Evolutionary conservation across 2,888 invertebrate genomes (phyloP).

Genomic region (Tinea semifulvella): DNA sequence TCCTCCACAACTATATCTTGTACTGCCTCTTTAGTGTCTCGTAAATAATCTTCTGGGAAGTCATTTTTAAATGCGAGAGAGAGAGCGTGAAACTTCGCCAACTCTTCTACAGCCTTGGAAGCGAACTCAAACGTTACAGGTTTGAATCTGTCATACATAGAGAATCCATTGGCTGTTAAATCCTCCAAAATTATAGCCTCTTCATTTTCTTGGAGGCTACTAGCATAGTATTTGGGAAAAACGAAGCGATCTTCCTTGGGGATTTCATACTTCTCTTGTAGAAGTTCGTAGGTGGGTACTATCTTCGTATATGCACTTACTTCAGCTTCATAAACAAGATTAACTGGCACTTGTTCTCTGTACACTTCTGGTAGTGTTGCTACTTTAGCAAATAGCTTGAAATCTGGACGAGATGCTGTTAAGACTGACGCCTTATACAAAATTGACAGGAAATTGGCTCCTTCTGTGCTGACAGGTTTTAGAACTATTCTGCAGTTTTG

Average conservation of each 20-base stretch:
- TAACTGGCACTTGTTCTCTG: conserved; percentile 24
- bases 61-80: conserved; percentile 31
- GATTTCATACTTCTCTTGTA: conserved; percentile 19
- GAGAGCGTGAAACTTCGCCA: conserved; percentile 35
- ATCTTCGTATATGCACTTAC: conserved; percentile 14
- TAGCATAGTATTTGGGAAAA: conserved; percentile 22
- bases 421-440: conserved; percentile 24
- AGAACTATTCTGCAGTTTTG: background rate
- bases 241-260: conserved; percentile 16
- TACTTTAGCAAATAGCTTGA: conserved; percentile 37
- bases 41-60: conserved; percentile 28
- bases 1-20: conserved; percentile 15
- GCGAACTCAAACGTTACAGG: conserved; percentile 30
- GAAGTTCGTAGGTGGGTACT: background rate
- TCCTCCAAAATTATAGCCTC: conserved; percentile 28
- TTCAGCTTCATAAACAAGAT: conserved; percentile 15
- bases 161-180: conserved; percentile 26
- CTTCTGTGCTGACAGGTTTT: conserved; percentile 24
- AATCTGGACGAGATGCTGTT: conserved; percentile 15
- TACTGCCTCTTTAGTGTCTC: conserved; percentile 20
- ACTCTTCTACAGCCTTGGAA: conserved; percentile 22
- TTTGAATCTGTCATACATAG: conserved; percentile 26
- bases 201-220: conserved; percentile 18
- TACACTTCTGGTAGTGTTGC: conserved; percentile 30
- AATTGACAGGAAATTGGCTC: conserved; percentile 31